Conservation (phyloP, 2,797 vertebrate species). For the Phalloptychus januarius region DNA sequence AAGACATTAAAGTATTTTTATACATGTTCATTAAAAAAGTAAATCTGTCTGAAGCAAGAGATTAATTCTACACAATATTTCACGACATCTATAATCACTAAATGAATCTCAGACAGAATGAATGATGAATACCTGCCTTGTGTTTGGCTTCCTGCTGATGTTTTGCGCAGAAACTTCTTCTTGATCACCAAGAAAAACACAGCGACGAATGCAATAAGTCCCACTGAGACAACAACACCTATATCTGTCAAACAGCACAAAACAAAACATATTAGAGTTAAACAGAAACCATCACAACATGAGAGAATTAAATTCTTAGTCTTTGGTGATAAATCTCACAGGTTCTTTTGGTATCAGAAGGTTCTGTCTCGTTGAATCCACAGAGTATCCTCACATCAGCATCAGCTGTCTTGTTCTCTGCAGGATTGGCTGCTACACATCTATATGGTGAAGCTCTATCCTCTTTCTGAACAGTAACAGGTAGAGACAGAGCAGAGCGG, state of each 20-base stretch:
- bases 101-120: background rate
- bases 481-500: background rate
- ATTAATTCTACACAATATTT: background rate
- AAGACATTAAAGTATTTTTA: too few relatives aligned
- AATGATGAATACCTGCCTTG: background rate
- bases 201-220: background rate
- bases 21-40: too few relatives aligned
- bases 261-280: background rate
- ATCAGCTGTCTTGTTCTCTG: background rate
- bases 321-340: background rate
- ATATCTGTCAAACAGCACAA: background rate
- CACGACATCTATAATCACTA: background rate
- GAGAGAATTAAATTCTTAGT: background rate
- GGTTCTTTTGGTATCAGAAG: rapidly evolving
- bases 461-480: background rate
- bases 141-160: background rate
- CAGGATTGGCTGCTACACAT: slow-evolving; percentile 39
- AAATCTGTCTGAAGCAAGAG: background rate
- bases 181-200: background rate
- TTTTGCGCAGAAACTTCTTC: background rate
- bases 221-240: rapidly evolving
- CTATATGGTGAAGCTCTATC: background rate
- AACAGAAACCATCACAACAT: background rate
- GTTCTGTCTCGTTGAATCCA: rapidly evolving
- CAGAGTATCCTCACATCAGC: rapidly evolving